Evolutionary conservation across 1,140 invertebrate genomes (phyloP), one percentile per base, ranked within the genome.

Genomic region (Drosophila funebris): DNA sequence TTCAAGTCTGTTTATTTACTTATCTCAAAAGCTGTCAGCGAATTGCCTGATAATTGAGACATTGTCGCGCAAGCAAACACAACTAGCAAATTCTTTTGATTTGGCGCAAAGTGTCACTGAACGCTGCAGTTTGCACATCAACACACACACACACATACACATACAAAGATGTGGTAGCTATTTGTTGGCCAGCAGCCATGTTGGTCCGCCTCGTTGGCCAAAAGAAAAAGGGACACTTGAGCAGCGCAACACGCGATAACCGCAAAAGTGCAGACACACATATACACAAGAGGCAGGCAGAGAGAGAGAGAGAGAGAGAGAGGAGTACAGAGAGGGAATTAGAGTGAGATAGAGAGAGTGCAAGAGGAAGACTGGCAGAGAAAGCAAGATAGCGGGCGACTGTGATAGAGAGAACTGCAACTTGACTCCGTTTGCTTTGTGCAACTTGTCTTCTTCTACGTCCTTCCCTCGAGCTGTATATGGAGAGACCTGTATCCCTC

Each of bases 371-470:
- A 27, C 18, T 16, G 13, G 18, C 5, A 31, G 14, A 48, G 16
- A 36, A n/a, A 11, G 24, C 20, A 16, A 14, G 13, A 24, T 9
- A 22, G 6, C 8, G 9, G 7, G 29, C 2, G 11, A 4, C n/a
- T 11, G 33, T 8, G 9, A 7, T 22, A 5, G 7, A 37, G 52
- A 8, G n/a, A 39, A 61, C 6, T 33, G 66, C 43, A 73, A 76
- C 46, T 68, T 61, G 68, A 70, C 46, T 73, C 62, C 62, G 68
- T 67, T 78, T 80, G 78, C 52, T 66, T 50, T 63, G 44, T 43
- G 22, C 46, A 11, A 27, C 22, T 16, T 27, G 8, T n/a, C 29
- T 31, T n/a, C n/a, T n/a, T n/a, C n/a, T n/a, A n/a, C 24, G 48
- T 16, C 48, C 63, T 29, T 22, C 16, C 53, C 31, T 44, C 48